Evolutionary conservation across 1,140 invertebrate genomes (phyloP), one percentile per base, ranked within the genome.

Genomic region (Rhynchophorus ferrugineus): DNA sequence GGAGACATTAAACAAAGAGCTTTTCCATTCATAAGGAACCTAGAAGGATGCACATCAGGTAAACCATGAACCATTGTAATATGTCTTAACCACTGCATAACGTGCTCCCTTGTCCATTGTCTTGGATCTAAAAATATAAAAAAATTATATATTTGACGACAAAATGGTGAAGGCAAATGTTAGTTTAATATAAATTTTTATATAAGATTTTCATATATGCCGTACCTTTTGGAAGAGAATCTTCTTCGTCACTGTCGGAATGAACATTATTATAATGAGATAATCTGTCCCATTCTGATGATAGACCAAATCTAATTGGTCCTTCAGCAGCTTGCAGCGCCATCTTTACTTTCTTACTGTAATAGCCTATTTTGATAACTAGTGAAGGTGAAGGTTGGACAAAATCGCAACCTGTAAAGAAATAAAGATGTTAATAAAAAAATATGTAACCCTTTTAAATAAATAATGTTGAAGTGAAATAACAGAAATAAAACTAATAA

Each of bases 1-100:
- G 78, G 70, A 16, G 76, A 78, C 84, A 87, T 87, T 35, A 87
- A 74, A 56, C 84, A 86, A 2, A 87, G 69, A 3, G 82, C 84
- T 67, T 87, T 87, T 18, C 84, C 84, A 66, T 87, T 87, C 84
- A 87, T 87, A 1, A 79, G 75, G 66, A 87, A 87, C 46, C 84
- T 67, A 33, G 79, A 78, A 43, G 65, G 67, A 44, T 62, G 73
- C 49, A 78, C 74, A 49, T 69, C 71, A 13, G 76, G 78, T 1
- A 83, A 69, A 1, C 75, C 74, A 54, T 84, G 83, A 3, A 75
- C 71, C 0, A 73, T 68, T 1, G 79, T 74, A 63, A 83, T 76
- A 53, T 72, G 68, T 21, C 73, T 69, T 0, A 83, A 62, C 84
- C 84, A 87, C 47, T 72, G 67, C 43, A 75, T 77, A 0, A 86